These are phyloP conservation scores for Periophthalmus modestus DNA, from an alignment of 2,113 vertebrate species.

Conservation along the genomic window DNA sequence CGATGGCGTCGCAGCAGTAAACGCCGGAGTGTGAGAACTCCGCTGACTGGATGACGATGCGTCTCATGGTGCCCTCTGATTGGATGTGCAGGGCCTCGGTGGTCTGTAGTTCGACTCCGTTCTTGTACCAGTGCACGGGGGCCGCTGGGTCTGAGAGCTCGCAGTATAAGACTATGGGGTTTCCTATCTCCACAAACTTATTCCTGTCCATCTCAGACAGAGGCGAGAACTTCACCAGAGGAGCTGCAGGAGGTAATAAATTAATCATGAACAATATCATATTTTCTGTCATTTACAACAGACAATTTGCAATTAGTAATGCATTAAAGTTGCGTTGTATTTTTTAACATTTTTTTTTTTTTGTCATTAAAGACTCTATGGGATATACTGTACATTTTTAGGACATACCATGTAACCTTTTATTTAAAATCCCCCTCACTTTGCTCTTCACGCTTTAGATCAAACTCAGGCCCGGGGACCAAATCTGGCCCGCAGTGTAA, in stretches of 20 bases:
- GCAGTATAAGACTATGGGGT: conserved; percentile 82
- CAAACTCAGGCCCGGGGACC: no score
- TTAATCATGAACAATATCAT: no score
- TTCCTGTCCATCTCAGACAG: conserved; percentile 83
- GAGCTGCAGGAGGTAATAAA: conserved; percentile 63
- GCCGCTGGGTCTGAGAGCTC: conserved; percentile 77
- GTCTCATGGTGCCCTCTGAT: conserved; percentile 81
- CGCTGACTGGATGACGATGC: conserved; percentile 82
- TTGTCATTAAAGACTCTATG: no score
- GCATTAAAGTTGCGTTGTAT: no score
- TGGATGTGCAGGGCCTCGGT: conserved; percentile 79
- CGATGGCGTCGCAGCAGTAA: conserved; percentile 82
- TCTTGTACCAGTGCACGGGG: conserved; percentile 81
- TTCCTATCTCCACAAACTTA: conserved; percentile 81
- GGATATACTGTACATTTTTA: no score
- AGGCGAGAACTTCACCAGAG: conserved; percentile 78
- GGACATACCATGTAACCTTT: no score
- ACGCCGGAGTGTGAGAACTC: conserved; percentile 81
- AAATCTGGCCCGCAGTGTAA: no score
- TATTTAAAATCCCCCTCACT: no score
- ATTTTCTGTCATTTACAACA: conserved; percentile 15
- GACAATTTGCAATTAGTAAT: neutral
- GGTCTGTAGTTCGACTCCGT: conserved; percentile 74
- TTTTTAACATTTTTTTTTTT: no score
- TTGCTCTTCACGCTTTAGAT: no score